Conservation (phyloP, 2,113 vertebrate genomes). For the Trachemys scripta region DNA sequence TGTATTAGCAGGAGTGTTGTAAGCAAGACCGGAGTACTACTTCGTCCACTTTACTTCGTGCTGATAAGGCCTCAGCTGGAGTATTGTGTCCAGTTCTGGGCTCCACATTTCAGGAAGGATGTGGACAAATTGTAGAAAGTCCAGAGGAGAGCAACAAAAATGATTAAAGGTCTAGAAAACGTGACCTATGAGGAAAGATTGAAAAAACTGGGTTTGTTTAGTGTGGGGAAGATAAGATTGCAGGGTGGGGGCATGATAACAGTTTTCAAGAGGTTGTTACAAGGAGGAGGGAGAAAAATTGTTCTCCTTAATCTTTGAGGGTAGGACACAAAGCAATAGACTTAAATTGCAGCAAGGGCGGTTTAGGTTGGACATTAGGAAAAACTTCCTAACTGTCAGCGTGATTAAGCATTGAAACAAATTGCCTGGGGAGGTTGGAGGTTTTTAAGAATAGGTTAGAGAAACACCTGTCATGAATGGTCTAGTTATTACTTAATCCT, state of each 20-base stretch:
- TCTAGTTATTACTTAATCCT: not conserved
- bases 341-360: not conserved
- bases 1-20: not conserved
- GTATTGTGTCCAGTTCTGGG: not conserved
- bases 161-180: no score
- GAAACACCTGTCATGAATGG: not conserved
- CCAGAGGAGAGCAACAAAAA: no score
- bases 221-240: not conserved
- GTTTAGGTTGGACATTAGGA: not conserved
- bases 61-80: not conserved
- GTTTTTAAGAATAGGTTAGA: not conserved
- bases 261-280: not conserved
- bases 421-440: not conserved
- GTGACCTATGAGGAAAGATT: not conserved
- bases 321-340: not conserved
- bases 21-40: not conserved
- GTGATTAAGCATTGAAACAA: not conserved
- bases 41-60: not conserved
- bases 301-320: not conserved
- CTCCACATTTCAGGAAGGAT: not conserved
- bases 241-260: not conserved
- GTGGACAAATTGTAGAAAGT: no score
- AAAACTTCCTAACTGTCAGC: not conserved
- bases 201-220: not conserved
- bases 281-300: not conserved